These are phyloP conservation scores for Onychomys torridus DNA, from an alignment of 2,797 vertebrate species.

Conservation along the genomic window DNA sequence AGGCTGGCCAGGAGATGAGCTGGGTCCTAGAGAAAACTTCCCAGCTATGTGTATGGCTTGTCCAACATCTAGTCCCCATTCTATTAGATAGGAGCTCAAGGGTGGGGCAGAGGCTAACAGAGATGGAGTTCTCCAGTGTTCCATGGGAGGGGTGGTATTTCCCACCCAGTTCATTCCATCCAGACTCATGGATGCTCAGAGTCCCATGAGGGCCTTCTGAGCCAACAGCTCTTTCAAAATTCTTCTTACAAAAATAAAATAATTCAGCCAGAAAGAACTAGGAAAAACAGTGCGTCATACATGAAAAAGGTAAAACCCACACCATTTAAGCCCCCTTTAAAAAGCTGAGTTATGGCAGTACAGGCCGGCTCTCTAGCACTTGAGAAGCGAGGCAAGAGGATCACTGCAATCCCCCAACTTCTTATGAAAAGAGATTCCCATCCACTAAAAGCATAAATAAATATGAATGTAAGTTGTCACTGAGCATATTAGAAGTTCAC, in stretches of 20 bases:
- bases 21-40: not conserved
- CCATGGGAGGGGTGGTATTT: not conserved
- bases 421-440: constrained; percentile 5
- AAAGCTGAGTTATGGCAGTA: not conserved
- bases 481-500: not conserved
- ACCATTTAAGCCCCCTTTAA: not conserved
- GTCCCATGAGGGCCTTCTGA: not conserved
- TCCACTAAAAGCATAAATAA: not conserved
- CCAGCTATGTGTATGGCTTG: not conserved
- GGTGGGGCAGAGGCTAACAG: not conserved
- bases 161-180: not conserved
- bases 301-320: not conserved
- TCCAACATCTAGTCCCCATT: not conserved
- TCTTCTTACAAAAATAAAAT: not conserved
- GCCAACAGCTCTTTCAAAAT: constrained; percentile 12
- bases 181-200: not conserved
- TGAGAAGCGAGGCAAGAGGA: not conserved
- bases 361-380: not conserved
- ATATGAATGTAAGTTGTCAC: not conserved
- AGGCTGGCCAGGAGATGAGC: not conserved
- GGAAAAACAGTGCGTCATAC: not conserved
- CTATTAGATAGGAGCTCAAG: not conserved
- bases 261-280: constrained; percentile 24
- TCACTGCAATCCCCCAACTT: not conserved
- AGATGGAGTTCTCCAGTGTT: not conserved